Percentiles rank a stretch among this genome's conserved stretches.
These are phyloP conservation scores for Paracanthobrama guichenoti DNA, from an alignment of 2,113 vertebrate species.

Conservation along the genomic window DNA sequence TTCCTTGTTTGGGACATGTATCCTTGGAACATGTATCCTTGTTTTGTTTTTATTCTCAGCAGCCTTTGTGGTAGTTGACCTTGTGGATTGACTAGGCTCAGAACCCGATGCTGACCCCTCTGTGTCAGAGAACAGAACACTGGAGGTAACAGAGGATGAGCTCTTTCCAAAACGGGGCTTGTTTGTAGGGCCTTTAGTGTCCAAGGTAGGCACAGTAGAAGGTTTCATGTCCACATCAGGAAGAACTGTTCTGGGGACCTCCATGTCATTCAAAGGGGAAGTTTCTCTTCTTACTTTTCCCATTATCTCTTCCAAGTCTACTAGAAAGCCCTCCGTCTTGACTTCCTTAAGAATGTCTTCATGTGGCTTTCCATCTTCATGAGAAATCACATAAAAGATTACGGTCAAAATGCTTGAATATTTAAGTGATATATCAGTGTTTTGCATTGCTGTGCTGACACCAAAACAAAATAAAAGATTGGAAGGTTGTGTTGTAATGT, in stretches of 20 bases:
- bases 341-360: conserved; percentile 43
- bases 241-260: background rate
- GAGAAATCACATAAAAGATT: conserved; percentile 23
- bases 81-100: background rate
- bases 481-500: background rate
- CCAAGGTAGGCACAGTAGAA: background rate
- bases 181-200: background rate
- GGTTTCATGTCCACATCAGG: background rate
- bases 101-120: conserved; percentile 6
- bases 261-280: background rate
- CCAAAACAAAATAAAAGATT: background rate
- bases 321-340: conserved; percentile 44
- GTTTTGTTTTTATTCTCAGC: background rate
- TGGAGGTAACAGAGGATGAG: background rate
- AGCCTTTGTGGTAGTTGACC: background rate
- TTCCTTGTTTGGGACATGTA: accelerated
- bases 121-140: background rate
- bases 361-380: conserved; percentile 24
- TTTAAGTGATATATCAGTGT: background rate
- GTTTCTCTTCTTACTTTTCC: background rate
- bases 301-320: background rate
- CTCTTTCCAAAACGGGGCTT: background rate
- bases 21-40: too few species aligned
- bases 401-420: background rate
- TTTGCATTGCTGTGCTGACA: conserved; percentile 1